These are phyloP conservation scores for Clusia tigrina DNA, from an alignment of 2,888 invertebrate species.

Conservation along the genomic window DNA sequence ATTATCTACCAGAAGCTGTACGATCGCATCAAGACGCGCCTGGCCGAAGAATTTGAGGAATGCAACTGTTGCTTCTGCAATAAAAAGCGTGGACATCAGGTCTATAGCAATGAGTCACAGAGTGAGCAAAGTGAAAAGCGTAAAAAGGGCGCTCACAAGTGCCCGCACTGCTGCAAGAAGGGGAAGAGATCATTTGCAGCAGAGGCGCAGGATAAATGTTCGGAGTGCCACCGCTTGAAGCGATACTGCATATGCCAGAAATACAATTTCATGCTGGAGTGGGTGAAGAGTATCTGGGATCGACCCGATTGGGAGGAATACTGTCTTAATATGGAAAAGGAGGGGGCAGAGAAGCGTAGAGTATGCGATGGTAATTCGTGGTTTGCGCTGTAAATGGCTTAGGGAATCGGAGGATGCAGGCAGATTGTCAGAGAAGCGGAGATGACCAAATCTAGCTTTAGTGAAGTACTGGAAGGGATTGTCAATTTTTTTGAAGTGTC, in stretches of 20 bases:
- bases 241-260: constrained; percentile 53
- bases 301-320: constrained; percentile 56
- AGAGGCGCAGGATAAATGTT: constrained; percentile 46
- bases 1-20: constrained; percentile 55
- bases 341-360: too few relatives aligned
- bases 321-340: too few relatives aligned
- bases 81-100: constrained; percentile 52
- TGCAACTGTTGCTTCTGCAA: constrained; percentile 59
- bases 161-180: constrained; percentile 50
- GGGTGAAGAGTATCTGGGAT: constrained; percentile 57
- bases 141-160: constrained; percentile 45
- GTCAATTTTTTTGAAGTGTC: too few relatives aligned
- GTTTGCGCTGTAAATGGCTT: too few relatives aligned
- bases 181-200: constrained; percentile 42
- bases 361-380: too few relatives aligned
- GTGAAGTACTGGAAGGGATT: too few relatives aligned
- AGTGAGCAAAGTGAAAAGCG: constrained; percentile 44
- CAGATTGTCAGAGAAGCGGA: too few relatives aligned
- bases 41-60: constrained; percentile 51
- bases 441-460: too few relatives aligned
- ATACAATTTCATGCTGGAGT: constrained; percentile 52
- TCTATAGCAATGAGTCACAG: constrained; percentile 49
- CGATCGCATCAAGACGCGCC: constrained; percentile 54
- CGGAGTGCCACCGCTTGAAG: constrained; percentile 51
- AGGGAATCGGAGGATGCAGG: too few relatives aligned